Evolutionary conservation across 2,113 vertebrate genomes (phyloP).

Genomic region (Aepyceros melampus): DNA sequence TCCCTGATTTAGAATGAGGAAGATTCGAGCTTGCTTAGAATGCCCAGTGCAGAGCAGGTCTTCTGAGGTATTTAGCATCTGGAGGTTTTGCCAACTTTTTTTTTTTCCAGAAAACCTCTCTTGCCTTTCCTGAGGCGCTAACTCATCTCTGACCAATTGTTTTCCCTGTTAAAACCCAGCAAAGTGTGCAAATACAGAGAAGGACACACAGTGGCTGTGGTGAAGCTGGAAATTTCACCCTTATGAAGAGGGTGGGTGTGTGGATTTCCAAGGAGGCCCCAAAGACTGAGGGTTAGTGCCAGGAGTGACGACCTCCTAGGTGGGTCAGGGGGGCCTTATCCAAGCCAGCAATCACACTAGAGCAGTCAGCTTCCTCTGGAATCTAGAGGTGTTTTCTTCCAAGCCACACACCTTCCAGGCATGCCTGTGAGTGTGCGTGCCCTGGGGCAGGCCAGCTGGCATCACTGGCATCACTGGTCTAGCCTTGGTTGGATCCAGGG

Average conservation of each 20-base stretch:
- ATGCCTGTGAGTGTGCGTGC: background rate
- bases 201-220: background rate
- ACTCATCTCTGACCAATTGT: background rate
- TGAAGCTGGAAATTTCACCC: no score
- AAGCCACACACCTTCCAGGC: accelerated
- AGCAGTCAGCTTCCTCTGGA: background rate
- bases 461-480: background rate
- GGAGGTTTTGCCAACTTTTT: background rate
- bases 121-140: background rate
- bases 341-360: no score
- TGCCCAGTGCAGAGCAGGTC: background rate
- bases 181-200: background rate
- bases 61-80: background rate
- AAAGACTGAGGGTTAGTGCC: background rate
- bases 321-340: background rate
- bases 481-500: no score
- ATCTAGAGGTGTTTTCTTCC: background rate
- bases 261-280: background rate
- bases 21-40: background rate
- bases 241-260: background rate
- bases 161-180: background rate
- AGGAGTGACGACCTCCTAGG: background rate
- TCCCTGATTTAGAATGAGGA: background rate
- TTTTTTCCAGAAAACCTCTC: background rate
- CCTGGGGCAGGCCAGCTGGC: no score